Evolutionary conservation across 2,797 vertebrate genomes (phyloP).

Genomic region (Myotis planiceps): DNA sequence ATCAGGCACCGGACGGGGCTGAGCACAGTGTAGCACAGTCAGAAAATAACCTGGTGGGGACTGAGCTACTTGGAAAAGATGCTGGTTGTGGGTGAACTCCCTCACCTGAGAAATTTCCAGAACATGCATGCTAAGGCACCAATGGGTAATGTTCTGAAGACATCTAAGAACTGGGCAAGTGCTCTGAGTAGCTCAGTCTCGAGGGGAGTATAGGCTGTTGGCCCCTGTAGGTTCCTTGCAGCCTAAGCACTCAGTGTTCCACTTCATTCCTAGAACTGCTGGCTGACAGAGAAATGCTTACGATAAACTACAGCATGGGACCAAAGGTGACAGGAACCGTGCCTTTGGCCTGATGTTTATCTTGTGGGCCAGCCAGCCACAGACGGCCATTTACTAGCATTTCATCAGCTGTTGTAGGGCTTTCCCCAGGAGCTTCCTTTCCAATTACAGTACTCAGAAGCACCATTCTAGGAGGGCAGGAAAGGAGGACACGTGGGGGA

Average conservation of each 20-base stretch:
- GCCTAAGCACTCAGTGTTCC: background rate
- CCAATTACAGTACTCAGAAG: background rate
- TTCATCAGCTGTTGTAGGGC: background rate
- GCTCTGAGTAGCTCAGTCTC: background rate
- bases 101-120: background rate
- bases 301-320: slow-evolving; percentile 65
- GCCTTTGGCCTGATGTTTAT: slow-evolving; percentile 60
- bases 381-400: background rate
- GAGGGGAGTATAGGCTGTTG: background rate
- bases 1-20: too few species aligned
- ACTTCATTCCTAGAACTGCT: slow-evolving; percentile 74
- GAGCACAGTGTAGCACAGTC: too few species aligned
- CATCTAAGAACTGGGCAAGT: background rate
- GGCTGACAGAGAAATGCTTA: slow-evolving; percentile 60
- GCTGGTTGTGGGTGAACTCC: background rate
- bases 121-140: background rate
- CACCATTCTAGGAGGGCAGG: background rate
- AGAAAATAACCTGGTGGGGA: background rate
- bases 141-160: background rate
- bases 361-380: slow-evolving; percentile 47
- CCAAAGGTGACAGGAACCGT: slow-evolving; percentile 73
- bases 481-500: background rate
- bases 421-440: slow-evolving; percentile 62
- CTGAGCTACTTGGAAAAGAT: background rate
- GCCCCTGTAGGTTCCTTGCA: background rate